Conservation (phyloP, 2,113 vertebrate genomes). For the Xenus cinereus region DNA sequence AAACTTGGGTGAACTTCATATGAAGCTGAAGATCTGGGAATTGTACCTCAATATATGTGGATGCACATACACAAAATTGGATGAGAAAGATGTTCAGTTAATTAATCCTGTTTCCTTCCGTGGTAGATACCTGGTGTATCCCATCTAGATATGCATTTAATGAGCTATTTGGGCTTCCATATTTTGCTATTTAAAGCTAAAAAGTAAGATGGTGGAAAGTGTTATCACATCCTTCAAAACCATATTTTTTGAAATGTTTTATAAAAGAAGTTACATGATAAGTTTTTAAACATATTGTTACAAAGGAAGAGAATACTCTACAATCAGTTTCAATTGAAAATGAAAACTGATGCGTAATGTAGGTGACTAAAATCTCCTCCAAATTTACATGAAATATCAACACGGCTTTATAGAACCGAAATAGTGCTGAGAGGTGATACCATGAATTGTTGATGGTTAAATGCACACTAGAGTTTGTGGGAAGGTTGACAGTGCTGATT, state of each 20-base stretch:
- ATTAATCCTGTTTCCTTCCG: neutral
- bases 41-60: neutral
- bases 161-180: neutral
- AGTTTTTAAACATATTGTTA: neutral
- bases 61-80: neutral
- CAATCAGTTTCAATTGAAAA: neutral
- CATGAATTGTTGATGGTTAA: neutral
- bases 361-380: neutral
- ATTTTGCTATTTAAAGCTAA: neutral
- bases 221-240: neutral
- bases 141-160: neutral
- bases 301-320: neutral
- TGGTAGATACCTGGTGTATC: neutral
- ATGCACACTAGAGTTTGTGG: neutral
- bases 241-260: neutral
- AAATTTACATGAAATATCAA: rapidly evolving
- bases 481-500: neutral
- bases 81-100: neutral
- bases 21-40: neutral
- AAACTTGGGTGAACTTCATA: neutral
- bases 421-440: neutral
- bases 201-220: neutral
- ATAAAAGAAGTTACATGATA: rapidly evolving
- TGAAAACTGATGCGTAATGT: neutral
- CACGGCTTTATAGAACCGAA: neutral